Conservation (phyloP, 2,888 invertebrate species). For the Ellobium chinense region DNA sequence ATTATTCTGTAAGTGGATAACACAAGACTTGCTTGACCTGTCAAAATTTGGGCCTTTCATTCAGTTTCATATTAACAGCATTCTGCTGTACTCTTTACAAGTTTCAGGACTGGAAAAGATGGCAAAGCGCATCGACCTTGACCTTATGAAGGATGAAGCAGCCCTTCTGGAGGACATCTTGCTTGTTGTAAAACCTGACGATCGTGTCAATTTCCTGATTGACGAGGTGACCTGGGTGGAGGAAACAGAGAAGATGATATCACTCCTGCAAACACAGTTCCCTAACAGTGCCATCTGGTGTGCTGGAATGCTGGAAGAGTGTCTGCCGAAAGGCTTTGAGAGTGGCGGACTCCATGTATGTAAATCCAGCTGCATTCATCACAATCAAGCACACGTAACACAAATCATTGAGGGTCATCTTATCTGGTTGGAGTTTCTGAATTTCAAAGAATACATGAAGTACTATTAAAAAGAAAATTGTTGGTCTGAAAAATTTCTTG, state of each 20-base stretch:
- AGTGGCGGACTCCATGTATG: neutral
- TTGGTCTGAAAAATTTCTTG: no score
- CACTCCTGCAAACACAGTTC: neutral
- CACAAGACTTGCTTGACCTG: no score
- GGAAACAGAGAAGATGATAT: slow-evolving; percentile 15
- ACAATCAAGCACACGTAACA: no score
- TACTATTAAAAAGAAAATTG: no score
- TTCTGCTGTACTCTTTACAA: no score
- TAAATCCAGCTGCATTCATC: no score
- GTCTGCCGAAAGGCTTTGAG: slow-evolving; percentile 22
- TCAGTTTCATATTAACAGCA: no score
- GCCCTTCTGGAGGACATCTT: neutral
- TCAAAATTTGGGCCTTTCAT: no score
- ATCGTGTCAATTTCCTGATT: slow-evolving; percentile 1
- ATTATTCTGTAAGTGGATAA: no score
- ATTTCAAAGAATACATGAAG: no score
- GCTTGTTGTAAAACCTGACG: neutral
- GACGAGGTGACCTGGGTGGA: slow-evolving; percentile 34
- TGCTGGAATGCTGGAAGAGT: slow-evolving; percentile 36
- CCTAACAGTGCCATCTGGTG: slow-evolving; percentile 34
- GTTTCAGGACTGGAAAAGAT: slow-evolving; percentile 9
- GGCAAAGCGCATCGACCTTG: slow-evolving; percentile 11
- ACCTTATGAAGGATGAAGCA: slow-evolving; percentile 1
- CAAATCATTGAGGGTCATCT: no score
- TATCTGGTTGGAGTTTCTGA: no score